Evolutionary conservation across 2,797 vertebrate genomes (phyloP), one percentile per base, ranked within the genome.

Genomic region (Xiphophorus birchmanni): DNA sequence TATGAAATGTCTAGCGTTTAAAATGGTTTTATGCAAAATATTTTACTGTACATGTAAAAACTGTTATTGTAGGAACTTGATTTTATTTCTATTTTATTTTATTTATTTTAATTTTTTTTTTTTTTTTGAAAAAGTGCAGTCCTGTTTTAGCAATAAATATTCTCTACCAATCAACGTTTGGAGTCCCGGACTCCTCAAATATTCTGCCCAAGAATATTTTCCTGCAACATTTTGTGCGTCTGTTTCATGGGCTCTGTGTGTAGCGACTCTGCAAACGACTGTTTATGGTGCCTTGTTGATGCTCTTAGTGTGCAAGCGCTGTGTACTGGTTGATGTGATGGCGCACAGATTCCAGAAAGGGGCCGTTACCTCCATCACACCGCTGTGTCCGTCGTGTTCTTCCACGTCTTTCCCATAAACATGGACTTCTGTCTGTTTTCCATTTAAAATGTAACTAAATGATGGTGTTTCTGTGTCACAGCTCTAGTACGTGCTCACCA

Each of bases 111-210:
- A 1, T 17, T 58, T 90, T 92, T 92, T 23, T 2, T 10, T 52
- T 23, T 52, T 54, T n/a, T n/a, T 56, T 86, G 89, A 90, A 85
- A 32, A 86, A 65, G 93, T 92, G 85, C 88, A 75, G 91, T 94
- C 86, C 75, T 80, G 94, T 94, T 93, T 94, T 92, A 94, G 95
- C 93, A 95, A 94, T 94, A 95, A 94, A 79, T 90, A 82, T 87
- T 76, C 84, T 90, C 87, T 88, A 87, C 90, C 26, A 77, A 85
- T 90, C 82, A 48, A 79, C 17, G 83, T 91, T 75, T 81, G 90
- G 88, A 90, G 84, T 72, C 79, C 71, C 80, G 74, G 86, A 60
- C 56, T 77, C 84, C 40, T 83, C 77, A 80, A 47, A 77, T 77
- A 73, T 88, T 81, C 86, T 86, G 82, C 87, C 81, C 67, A 77